Evolutionary conservation across 2,888 invertebrate species (phyloP), one percentile per base, ranked within the genome.

Genomic region (Strigamia transsilvanica): DNA sequence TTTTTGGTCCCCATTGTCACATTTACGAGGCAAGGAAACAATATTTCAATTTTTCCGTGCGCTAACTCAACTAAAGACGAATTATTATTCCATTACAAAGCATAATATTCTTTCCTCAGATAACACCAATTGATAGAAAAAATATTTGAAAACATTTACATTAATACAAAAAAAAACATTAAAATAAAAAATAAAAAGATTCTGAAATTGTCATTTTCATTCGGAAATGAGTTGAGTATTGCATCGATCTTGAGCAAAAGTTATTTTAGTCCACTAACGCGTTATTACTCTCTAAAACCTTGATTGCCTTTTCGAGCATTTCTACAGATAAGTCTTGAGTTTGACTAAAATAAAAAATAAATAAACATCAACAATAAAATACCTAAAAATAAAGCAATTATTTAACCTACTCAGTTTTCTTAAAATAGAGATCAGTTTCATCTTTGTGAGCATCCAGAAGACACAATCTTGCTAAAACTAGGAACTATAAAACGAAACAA

Each of bases 291-390:
- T 82, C 82, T 42, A 82, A 46, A 21, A 82, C 41, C 32, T 82
- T 73, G 78, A 82, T 78, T 78, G 82, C 82, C 42, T 82, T 41
- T 78, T 82, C 82, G 38, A 82, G 46, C 82, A 82, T 82, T 41
- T 56, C 82, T 23, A 82, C 82, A 9, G 82, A 41, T 32, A 82
- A 61, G 42, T 82, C 82, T 27, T 82, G 77, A n/a, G 82, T 82
- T 42, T 80, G 21, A 23, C 80, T 80, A 80, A 23, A 51, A 51
- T 13, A 21, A 51, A 80, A 23, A 41, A 80, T 27, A 13, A 10
- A 79, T 38, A 4, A 23, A 79, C 18, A 41, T 18, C 12, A 32
- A 73, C 1, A 73, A 23, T n/a, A 18, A n/a, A 13, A n/a, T 51
- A 15, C 13, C 13, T 51, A n/a, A 6, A 13, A 34, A 79, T 42